Conservation (phyloP, 1,140 invertebrate genomes). For the Spodoptera litura region DNA sequence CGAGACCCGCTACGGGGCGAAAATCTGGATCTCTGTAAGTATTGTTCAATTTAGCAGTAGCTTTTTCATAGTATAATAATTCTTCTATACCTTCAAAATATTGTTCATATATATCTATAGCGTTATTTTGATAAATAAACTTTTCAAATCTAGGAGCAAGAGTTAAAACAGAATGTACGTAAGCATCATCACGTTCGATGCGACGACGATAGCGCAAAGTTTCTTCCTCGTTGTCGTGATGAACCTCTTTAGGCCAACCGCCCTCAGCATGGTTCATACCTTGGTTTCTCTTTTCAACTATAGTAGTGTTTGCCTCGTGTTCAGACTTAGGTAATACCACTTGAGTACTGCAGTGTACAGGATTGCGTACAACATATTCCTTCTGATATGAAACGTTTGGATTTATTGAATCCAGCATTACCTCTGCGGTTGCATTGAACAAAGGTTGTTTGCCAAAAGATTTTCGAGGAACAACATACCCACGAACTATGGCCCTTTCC, state of each 20-base stretch:
- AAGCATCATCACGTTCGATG: slow-evolving; percentile 97
- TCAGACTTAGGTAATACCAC: slow-evolving; percentile 86
- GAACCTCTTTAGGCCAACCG: slow-evolving; percentile 98
- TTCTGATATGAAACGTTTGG: slow-evolving; percentile 88
- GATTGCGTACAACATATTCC: slow-evolving; percentile 90
- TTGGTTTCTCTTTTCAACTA: slow-evolving; percentile 90
- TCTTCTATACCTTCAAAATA: slow-evolving; percentile 91
- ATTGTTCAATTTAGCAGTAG: slow-evolving; percentile 90
- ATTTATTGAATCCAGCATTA: slow-evolving; percentile 90
- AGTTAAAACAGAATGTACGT: slow-evolving; percentile 92
- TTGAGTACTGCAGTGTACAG: slow-evolving; percentile 88
- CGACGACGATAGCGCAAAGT: slow-evolving; percentile 94
- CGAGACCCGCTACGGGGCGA: slow-evolving; percentile 89
- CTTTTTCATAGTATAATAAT: slow-evolving; percentile 87
- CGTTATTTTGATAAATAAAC: slow-evolving; percentile 95
- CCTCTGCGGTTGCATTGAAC: slow-evolving; percentile 90
- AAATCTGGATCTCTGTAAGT: slow-evolving; percentile 90
- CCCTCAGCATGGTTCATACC: slow-evolving; percentile 96
- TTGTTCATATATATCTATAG: slow-evolving; percentile 95
- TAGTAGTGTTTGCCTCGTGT: slow-evolving; percentile 87
- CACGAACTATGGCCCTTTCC: slow-evolving; percentile 73
- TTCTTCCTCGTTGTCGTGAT: slow-evolving; percentile 94
- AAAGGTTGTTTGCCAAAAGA: slow-evolving; percentile 89
- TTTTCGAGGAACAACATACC: slow-evolving; percentile 88
- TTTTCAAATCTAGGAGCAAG: slow-evolving; percentile 90